phyloP scores from a whole-genome alignment of 92 coral and sea anemone species.

The Zoanthus gigantus region DNA sequence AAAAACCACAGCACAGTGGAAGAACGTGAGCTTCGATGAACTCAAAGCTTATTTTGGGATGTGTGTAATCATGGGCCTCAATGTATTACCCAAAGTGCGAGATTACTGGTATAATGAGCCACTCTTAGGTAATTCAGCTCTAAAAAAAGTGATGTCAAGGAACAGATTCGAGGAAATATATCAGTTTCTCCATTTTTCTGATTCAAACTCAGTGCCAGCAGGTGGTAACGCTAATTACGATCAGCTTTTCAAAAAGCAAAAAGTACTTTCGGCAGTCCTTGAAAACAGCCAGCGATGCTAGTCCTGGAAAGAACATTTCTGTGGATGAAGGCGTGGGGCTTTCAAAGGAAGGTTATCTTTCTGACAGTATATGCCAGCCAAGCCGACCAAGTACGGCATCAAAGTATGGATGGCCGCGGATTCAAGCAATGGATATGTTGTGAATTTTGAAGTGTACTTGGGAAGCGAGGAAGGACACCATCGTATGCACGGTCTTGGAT shows the following conservation, averaged over 20 bases:
- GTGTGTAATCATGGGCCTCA: constrained; percentile 7
- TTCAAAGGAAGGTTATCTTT: constrained; percentile 54
- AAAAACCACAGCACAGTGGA: background rate
- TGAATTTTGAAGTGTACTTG: constrained; percentile 48
- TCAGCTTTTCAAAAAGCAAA: constrained; percentile 50
- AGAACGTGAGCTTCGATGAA: constrained; percentile 11
- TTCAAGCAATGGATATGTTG: constrained; percentile 52
- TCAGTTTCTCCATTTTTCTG: constrained; percentile 35
- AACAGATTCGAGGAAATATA: constrained; percentile 35
- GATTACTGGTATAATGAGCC: constrained; percentile 19
- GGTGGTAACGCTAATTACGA: constrained; percentile 40
- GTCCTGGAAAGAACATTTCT: constrained; percentile 46
- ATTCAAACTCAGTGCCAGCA: constrained; percentile 11
- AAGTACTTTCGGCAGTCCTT: constrained; percentile 39
- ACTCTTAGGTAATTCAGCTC: background rate
- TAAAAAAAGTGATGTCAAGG: background rate
- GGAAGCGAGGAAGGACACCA: constrained; percentile 53
- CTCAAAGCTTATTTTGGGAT: constrained; percentile 27
- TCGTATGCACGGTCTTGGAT: constrained; percentile 56
- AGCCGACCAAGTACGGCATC: constrained; percentile 47
- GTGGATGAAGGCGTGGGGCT: constrained; percentile 58
- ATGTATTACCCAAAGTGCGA: background rate
- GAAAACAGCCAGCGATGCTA: constrained; percentile 44
- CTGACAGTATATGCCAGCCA: constrained; percentile 54
- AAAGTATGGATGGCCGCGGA: constrained; percentile 54